Base-by-base conservation (phyloP, 2,113 vertebrate genomes). In the Heliornis fulica region DNA sequence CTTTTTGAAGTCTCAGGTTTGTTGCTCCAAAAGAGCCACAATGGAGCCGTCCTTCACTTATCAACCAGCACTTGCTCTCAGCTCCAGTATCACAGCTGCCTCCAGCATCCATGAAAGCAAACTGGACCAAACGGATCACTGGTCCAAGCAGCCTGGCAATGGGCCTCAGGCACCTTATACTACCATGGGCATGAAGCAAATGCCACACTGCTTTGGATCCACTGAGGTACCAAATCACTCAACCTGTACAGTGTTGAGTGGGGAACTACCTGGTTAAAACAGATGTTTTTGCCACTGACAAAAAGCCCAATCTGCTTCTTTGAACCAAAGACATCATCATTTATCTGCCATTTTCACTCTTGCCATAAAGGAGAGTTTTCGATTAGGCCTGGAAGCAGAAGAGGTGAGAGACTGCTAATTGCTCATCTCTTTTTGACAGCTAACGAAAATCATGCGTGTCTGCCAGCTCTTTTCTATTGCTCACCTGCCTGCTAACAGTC, bases 181-280 rank as follows among this genome's bases (percentile, higher is more conserved):
- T 40, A 54, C 50, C 40, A 23, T 0, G 15, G 32, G 34, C 41
- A 54, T 3, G 15, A 88, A 77, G 57, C 34, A 53, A 88, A 82
- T 36, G 59, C 16, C 57, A 60, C 0, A 0, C n/a, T 88, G 64
- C 53, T 63, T 57, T 15, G 15, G n/a, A 36, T 63, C 48, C 31
- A 28, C 26, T 36, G 17, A 20, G 31, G 45, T 23, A 38, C 13
- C 12, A 46, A 57, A 66, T 15, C 41, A 63, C 16, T 6, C 17
- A 68, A 5, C 25, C 14, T 43, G 38, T 19, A 13, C 29, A 76
- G n/a, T 48, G 72, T 20, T 23, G n/a, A 13, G n/a, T 53, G 41
- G 53, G 40, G 29, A 89, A n/a, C 63, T 36, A 64, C 60, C 14
- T 28, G 10, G 53, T 32, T 82, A 54, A 69, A 86, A 61, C 17